Conservation (phyloP, 1,140 invertebrate genomes). For the Drosophila orena region DNA sequence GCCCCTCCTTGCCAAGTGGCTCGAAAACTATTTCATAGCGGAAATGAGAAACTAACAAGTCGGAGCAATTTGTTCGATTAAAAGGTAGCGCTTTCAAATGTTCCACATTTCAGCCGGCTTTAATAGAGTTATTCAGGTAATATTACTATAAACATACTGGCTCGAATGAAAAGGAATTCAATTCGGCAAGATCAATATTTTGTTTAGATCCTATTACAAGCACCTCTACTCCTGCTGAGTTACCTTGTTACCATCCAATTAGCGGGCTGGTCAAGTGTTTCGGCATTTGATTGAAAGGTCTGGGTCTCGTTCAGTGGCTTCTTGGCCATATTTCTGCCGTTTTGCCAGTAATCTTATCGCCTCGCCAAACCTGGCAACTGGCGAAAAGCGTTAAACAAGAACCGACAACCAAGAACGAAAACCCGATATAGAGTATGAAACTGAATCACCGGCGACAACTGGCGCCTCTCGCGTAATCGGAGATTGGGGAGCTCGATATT, state of each 20-base stretch:
- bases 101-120: too few relatives aligned
- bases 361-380: constrained; percentile 42
- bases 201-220: neutral
- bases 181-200: too few relatives aligned
- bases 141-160: too few relatives aligned
- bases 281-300: neutral
- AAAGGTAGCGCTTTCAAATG: neutral
- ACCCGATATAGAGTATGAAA: constrained; percentile 10
- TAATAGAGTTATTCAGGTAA: too few relatives aligned
- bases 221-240: neutral
- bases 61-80: constrained; percentile 1
- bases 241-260: constrained; percentile 3
- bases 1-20: neutral
- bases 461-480: constrained; percentile 28
- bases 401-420: constrained; percentile 2
- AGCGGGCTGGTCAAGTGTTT: constrained; percentile 11
- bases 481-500: constrained; percentile 8
- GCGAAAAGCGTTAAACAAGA: constrained; percentile 11
- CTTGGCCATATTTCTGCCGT: constrained; percentile 2
- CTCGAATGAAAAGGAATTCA: too few relatives aligned
- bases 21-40: neutral
- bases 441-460: constrained; percentile 35
- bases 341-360: constrained; percentile 49
- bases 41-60: neutral
- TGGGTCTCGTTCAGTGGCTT: neutral